phyloP scores from a whole-genome alignment of 2,113 vertebrate species.

The Notothenia coriiceps region DNA sequence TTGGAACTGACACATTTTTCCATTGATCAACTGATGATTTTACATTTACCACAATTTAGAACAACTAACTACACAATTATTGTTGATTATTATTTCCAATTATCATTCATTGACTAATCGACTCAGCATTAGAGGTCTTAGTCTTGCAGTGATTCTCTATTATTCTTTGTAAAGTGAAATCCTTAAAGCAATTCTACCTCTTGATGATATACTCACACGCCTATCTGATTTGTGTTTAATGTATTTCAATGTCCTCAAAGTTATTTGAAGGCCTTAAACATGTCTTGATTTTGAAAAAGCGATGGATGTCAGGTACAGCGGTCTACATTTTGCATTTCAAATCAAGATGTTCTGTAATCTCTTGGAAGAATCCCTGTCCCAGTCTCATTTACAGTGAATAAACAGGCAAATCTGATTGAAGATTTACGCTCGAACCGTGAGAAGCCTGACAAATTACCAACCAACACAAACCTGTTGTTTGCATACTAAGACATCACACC shows the following conservation, averaged over 20 bases:
- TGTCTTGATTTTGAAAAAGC: background rate
- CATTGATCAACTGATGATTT: background rate
- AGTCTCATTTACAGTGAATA: slow-evolving; percentile 65
- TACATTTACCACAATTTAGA: background rate
- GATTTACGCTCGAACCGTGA: slow-evolving; percentile 43
- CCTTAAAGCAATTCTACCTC: background rate
- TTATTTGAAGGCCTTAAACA: background rate
- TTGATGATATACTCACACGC: background rate
- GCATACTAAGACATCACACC: slow-evolving; percentile 45
- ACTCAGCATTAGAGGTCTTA: background rate
- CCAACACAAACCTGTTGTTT: slow-evolving; percentile 33
- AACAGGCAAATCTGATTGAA: slow-evolving; percentile 63
- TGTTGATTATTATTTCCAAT: background rate
- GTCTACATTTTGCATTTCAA: slow-evolving; percentile 25
- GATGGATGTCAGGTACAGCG: slow-evolving; percentile 8
- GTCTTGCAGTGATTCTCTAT: background rate
- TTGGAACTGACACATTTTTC: background rate
- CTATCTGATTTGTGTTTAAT: background rate
- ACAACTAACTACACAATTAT: too few species aligned
- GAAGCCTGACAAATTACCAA: slow-evolving; percentile 41
- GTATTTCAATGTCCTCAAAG: background rate
- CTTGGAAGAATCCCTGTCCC: slow-evolving; percentile 31
- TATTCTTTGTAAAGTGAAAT: background rate
- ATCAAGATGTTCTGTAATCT: slow-evolving; percentile 39
- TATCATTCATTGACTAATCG: background rate